A percentile compares a stretch with the other conserved stretches of the same genome.
Evolutionary conservation across 1,140 invertebrate genomes (phyloP).

Genomic region (Delia radicum): DNA sequence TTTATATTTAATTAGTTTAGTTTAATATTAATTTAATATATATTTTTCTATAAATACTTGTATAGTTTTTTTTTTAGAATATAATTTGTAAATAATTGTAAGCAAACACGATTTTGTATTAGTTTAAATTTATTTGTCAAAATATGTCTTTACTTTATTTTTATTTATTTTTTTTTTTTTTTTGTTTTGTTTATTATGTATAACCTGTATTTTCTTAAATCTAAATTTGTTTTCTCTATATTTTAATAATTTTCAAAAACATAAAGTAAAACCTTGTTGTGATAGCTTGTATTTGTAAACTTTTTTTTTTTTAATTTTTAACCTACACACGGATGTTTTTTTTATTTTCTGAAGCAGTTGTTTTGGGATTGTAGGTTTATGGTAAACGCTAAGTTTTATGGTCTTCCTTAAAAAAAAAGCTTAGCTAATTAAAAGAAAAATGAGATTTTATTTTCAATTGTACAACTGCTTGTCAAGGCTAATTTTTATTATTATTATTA

Average conservation of each 20-base stretch:
- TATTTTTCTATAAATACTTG: background rate
- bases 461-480: conserved; percentile 10
- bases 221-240: background rate
- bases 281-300: conserved; percentile 17
- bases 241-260: background rate
- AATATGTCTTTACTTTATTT: background rate
- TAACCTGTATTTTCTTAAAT: background rate
- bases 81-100: background rate
- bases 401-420: conserved; percentile 6
- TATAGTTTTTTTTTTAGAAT: background rate
- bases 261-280: background rate
- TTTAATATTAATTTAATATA: background rate
- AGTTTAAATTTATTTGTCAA: background rate
- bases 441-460: background rate
- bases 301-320: background rate
- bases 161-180: background rate
- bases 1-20: background rate
- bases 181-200: background rate
- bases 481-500: background rate
- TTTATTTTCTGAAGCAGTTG: background rate
- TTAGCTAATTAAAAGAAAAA: background rate
- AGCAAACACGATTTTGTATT: background rate
- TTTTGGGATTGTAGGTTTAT: background rate
- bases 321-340: background rate
- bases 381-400: background rate